Conservation (phyloP, 1,140 invertebrate species). For the Harpegnathos saltator region DNA sequence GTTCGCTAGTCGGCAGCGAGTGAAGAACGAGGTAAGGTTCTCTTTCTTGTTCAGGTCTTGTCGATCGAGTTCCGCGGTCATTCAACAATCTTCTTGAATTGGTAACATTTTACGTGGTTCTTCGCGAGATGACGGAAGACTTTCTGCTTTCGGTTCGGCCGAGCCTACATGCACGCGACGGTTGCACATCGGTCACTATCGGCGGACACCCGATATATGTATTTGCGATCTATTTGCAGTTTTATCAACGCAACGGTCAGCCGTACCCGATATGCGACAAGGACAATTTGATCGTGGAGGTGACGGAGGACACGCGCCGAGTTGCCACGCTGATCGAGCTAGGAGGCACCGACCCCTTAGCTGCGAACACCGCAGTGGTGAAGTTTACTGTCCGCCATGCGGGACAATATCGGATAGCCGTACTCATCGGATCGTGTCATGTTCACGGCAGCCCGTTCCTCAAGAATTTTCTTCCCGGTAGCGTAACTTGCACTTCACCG, state of each 20-base stretch:
- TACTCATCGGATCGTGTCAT: conserved; percentile 91
- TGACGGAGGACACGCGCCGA: conserved; percentile 93
- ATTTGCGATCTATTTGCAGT: conserved; percentile 88
- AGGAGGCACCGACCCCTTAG: conserved; percentile 92
- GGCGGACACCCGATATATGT: too few relatives aligned
- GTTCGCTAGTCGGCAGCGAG: too few relatives aligned
- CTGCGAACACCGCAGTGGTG: conserved; percentile 93
- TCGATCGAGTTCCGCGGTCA: too few relatives aligned
- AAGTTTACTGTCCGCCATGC: conserved; percentile 96
- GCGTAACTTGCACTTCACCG: too few relatives aligned
- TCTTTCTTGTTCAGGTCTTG: too few relatives aligned
- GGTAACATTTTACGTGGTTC: too few relatives aligned
- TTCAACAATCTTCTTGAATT: too few relatives aligned
- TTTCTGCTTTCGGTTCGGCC: too few relatives aligned
- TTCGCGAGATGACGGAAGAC: too few relatives aligned
- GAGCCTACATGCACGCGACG: too few relatives aligned
- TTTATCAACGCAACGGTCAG: conserved; percentile 96
- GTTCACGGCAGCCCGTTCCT: conserved; percentile 90
- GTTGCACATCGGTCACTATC: too few relatives aligned
- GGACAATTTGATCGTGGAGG: conserved; percentile 94
- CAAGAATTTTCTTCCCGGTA: conserved; percentile 89
- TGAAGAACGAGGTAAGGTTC: too few relatives aligned
- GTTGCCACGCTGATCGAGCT: conserved; percentile 94
- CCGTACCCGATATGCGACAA: conserved; percentile 97
- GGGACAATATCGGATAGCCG: conserved; percentile 94